Base-by-base conservation (phyloP, 2,888 invertebrate genomes). In the Drosophila buzzatii region DNA sequence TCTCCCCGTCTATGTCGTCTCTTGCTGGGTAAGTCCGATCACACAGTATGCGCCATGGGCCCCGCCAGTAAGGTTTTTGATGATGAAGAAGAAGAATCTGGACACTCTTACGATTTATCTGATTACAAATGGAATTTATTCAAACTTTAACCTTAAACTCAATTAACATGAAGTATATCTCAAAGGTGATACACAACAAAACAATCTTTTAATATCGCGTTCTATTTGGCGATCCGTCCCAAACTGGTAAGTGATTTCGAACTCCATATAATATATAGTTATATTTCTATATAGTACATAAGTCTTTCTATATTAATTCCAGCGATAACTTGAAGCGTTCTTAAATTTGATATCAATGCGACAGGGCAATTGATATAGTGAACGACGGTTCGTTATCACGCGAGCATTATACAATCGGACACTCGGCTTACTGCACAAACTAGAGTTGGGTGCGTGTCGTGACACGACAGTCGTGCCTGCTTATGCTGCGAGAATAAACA, bases 121-220 rank as follows among this genome's bases (percentile, higher is more conserved):
- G 55, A 55, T 58, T 64, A 31, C 18, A 51, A 51, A 37, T 8
- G 10, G 16, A 79, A 62, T 59, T 62, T 63, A 49, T 44, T 37
- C 41, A 63, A 65, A 49, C 45, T 58, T 33, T 47, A 52, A 62
- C 41, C 57, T 47, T 60, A 58, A 67, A 41, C 55, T 47, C 52
- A 33, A 67, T 42, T 47, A 55, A 20, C 76, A 8, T 79, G 82
- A 84, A 76, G 63, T 82, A 57, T 66, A 79, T 72, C 66, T 73
- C 85, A 79, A 53, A 69, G 71, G 69, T 52, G 27, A 59, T 57
- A 41, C 33, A 39, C 45, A 61, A 49, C n/a, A 57, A 57, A 18
- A 49, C 35, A 49, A 23, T 58, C 60, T 58, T 6, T 7, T 35
- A 52, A 52, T 47, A 73, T 62, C 70, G 65, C 75, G 75, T 23